Base-by-base conservation (phyloP, 2,113 vertebrate species). In the Panthera leo region DNA sequence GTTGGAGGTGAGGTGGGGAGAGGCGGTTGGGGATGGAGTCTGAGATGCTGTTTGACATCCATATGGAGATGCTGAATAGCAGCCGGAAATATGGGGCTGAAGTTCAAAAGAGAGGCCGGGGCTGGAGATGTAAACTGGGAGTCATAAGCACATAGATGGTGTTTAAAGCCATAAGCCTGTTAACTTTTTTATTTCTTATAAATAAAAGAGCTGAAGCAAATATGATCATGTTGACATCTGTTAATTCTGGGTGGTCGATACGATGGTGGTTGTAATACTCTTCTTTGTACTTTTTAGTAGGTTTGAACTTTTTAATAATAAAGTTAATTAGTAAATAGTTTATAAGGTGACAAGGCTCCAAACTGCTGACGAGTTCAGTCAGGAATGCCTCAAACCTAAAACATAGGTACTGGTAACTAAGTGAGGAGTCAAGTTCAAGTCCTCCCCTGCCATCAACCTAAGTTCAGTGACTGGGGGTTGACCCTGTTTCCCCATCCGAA, bases 241-340 rank as follows among this genome's bases (percentile, higher is more conserved):
- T 83, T 92, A 45, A 71, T 86, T 86, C 89, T 75, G 83, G 91
- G 89, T 58, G 89, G 78, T 53, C 86, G 39, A 83, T 48, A 51
- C 4, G 1, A 27, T 6, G 10, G 29, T 42, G n/a, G 63, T 93
- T 34, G 23, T 84, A 82, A 85, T 63, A 31, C 21, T 58, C 23
- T 65, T 86, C 86, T 90, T 91, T 97, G 89, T 88, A 85, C 67
- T 85, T 97, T 82, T 63, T 16, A 91, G 58, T 76, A 15, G 51
- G 75, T 85, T 95, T 96, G 91, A 95, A 79, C 36, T 86, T 89
- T 86, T 97, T 79, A 36, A 70, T 79, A 97, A 75, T 91, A 85
- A 97, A 85, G 61, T 73, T 79, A 93, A 78, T 61, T 73, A 92
- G 73, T 90, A 82, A 96, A 92, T 8, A 91, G 63, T 75, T 79